Percentiles rank a stretch among this genome's conserved stretches.
These are phyloP conservation scores for Pampusana beccarii DNA, from an alignment of 2,113 vertebrate genomes.

Conservation along the genomic window DNA sequence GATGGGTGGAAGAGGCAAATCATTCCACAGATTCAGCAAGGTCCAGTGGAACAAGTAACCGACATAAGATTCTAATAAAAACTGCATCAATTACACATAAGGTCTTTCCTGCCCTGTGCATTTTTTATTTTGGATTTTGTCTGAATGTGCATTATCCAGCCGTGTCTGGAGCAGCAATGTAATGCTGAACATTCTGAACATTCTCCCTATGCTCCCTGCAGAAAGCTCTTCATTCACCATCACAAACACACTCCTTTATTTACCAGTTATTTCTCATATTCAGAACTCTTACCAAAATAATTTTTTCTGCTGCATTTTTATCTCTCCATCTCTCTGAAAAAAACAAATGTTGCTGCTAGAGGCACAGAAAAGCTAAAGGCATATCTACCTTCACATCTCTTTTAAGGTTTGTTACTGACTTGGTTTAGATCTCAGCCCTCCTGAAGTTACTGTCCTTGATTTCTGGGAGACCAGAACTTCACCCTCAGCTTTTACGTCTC, in stretches of 20 bases:
- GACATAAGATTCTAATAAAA: not conserved
- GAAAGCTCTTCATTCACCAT: not conserved
- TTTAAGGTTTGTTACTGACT: not conserved
- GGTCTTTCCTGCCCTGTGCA: not conserved
- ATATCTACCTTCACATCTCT: not conserved
- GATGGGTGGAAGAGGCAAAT: not conserved
- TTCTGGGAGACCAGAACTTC: slow-evolving; percentile 20
- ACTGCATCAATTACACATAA: not conserved
- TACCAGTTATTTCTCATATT: not conserved
- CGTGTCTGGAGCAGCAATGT: not conserved
- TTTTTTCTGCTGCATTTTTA: not conserved
- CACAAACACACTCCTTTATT: not conserved
- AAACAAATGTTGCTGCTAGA: not conserved
- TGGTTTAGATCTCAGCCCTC: not conserved
- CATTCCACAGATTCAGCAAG: not conserved
- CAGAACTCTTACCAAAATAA: not conserved
- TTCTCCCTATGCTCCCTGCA: not conserved
- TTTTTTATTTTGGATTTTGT: not conserved
- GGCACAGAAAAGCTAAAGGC: not conserved
- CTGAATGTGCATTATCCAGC: not conserved
- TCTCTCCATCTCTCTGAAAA: not conserved
- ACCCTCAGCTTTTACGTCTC: not conserved
- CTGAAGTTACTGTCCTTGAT: slow-evolving; percentile 1
- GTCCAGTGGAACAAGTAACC: not conserved
- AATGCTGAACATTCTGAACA: not conserved